Base-by-base conservation (phyloP, 1,140 invertebrate species). In the Calephelis virginiensis region DNA sequence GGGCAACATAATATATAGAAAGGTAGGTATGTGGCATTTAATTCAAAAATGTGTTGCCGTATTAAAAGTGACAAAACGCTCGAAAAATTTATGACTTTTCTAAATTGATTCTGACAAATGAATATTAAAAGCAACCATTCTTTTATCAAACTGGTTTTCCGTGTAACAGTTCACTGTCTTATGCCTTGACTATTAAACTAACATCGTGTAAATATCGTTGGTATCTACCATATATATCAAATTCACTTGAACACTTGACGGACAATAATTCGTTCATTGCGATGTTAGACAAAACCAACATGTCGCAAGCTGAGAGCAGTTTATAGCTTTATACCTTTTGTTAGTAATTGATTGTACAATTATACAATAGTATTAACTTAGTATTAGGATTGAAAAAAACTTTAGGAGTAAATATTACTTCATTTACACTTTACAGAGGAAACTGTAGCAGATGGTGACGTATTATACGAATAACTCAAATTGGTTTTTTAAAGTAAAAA, bases 241-340 rank as follows among this genome's bases (percentile, higher is more conserved):
- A 56, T 56, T 56, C 53, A 56, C 14, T 37, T 56, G 53, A 56
- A 11, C 53, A 14, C 53, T 37, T 28, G 53, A 56, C 53, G 28
- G 53, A 56, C 28, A 56, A 56, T 56, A 56, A 56, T 28, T 56
- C 53, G 53, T 56, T 56, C 53, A 56, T 3, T 56, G 53, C 53
- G 53, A 56, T 56, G 28, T 56, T 56, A 28, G 53, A 56, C 53
- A 56, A 56, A 56, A 56, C 53, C 28, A 37, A 56, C 53, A 56
- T 56, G 53, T 56, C 28, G 53, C 53, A 56, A 56, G 53, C 14
- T 37, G 53, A 56, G 53, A 56, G 17, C 53, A 28, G 53, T 56
- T 56, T 56, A 56, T 56, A 37, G 53, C 53, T 56, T 56, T 56
- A 56, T 56, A 56, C 53, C 53, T 56, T 56, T 56, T n/a, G 50